phyloP scores from a whole-genome alignment of 2,113 vertebrate species.

The Herpailurus yagouaroundi region DNA sequence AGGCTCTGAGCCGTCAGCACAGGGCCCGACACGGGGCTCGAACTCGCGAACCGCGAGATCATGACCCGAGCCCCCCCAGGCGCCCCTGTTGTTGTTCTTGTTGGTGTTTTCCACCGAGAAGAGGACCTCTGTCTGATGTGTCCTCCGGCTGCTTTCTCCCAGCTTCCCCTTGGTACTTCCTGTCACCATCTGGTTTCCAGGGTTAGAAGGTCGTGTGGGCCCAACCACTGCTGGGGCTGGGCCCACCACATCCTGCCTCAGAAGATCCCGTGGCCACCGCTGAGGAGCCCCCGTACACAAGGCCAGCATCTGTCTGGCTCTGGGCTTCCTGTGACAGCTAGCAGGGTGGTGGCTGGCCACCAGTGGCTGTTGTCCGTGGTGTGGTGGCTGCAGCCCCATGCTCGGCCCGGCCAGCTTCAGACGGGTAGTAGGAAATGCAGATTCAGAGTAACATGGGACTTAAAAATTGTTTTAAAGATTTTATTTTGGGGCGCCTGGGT shows the following conservation, averaged over 20 bases:
- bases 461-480: no score
- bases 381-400: background rate
- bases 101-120: fast-evolving
- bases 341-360: background rate
- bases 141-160: background rate
- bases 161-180: no score
- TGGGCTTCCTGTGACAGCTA: background rate
- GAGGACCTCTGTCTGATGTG: fast-evolving
- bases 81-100: no score
- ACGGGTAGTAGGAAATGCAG: no score
- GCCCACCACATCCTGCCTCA: background rate
- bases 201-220: background rate
- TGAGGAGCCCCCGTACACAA: fast-evolving
- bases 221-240: fast-evolving
- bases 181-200: background rate
- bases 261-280: background rate
- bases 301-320: background rate
- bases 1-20: no score
- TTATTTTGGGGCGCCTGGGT: no score
- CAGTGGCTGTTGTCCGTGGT: background rate
- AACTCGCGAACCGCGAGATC: no score
- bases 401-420: background rate
- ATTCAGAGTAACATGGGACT: background rate
- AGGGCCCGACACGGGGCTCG: no score
- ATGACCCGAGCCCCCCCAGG: no score